Base-by-base conservation (phyloP, 2,888 invertebrate genomes). In the Polydrusus cervinus region DNA sequence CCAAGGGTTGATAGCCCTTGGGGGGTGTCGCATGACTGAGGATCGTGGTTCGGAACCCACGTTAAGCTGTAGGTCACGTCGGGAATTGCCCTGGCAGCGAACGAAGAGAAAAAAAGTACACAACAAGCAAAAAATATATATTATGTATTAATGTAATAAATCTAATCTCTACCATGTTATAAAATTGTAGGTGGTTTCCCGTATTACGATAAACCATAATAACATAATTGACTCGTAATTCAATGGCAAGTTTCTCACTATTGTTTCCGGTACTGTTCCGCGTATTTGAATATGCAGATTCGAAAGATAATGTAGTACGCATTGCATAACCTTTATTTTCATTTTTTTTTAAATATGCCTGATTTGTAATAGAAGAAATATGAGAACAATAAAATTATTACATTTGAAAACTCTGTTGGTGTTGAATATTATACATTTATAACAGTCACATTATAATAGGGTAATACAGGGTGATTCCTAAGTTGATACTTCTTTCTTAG, bases 181-280 rank as follows among this genome's bases (percentile, higher is more conserved):
- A 51, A 51, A 51, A 51, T 51, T 16, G 47, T 45, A 40, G 53
- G 47, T 45, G 18, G 53, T 49, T 70, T 70, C 62, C 60, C 34
- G 70, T 62, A 61, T 70, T 70, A 70, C 62, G 62, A 51, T 13
- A 51, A 25, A 25, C 25, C 38, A 70, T 70, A 62, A 61, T 61
- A 14, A 61, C 38, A 25, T 70, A 61, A 51, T 47, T 62, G 30
- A 38, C 20, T 34, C 34, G 49, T 60, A 61, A 70, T 61, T 70
- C 61, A 70, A 51, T 62, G 25, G 62, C 53, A n/a, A 61, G 62
- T 51, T 70, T 70, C 70, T 62, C 70, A 70, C 51, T 16, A 51
- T 62, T 61, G 70, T 62, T 69, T 69, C 47, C 60, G 60, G 9
- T 18, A 38, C 6, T 9, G 40, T 60, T 60, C 38, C 57, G 57